A percentile compares a stretch with the other conserved stretches of the same genome.
These are phyloP conservation scores for Athalia cordata DNA, from an alignment of 2,888 invertebrate species.

Conservation along the genomic window DNA sequence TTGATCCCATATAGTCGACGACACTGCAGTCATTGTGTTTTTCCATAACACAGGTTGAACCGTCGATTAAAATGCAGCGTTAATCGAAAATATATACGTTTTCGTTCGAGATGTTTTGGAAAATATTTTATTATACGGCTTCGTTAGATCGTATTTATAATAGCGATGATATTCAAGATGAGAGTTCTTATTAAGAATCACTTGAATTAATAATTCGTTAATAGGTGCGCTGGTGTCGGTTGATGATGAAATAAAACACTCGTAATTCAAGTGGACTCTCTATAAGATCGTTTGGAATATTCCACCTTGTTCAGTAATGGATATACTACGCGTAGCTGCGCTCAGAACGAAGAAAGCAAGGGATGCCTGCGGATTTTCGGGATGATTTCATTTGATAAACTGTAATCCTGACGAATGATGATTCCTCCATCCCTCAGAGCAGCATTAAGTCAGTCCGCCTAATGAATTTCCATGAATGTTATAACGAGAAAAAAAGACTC, in stretches of 20 bases:
- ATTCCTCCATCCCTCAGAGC: background rate
- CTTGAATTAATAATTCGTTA: slow-evolving; percentile 30
- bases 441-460: slow-evolving; percentile 13
- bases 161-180: slow-evolving; percentile 1
- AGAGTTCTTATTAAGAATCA: slow-evolving; percentile 22
- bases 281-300: slow-evolving; percentile 18
- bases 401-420: slow-evolving; percentile 18
- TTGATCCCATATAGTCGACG: too few relatives aligned
- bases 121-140: background rate
- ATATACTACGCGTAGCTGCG: background rate
- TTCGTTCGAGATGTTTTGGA: background rate
- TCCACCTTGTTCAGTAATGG: slow-evolving; percentile 22
- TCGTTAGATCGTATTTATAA: background rate
- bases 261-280: slow-evolving; percentile 10
- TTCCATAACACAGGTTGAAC: too few relatives aligned
- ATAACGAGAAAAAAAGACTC: slow-evolving; percentile 20
- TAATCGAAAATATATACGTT: too few relatives aligned
- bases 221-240: too few relatives aligned
- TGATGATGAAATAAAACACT: slow-evolving; percentile 9
- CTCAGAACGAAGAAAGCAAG: background rate
- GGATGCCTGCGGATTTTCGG: background rate
- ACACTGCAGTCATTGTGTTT: too few relatives aligned
- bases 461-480: slow-evolving; percentile 37
- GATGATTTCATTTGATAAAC: slow-evolving; percentile 21
- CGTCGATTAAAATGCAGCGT: too few relatives aligned